These are phyloP conservation scores for Cavia aperea DNA, from an alignment of 2,113 vertebrate species.

Conservation along the genomic window DNA sequence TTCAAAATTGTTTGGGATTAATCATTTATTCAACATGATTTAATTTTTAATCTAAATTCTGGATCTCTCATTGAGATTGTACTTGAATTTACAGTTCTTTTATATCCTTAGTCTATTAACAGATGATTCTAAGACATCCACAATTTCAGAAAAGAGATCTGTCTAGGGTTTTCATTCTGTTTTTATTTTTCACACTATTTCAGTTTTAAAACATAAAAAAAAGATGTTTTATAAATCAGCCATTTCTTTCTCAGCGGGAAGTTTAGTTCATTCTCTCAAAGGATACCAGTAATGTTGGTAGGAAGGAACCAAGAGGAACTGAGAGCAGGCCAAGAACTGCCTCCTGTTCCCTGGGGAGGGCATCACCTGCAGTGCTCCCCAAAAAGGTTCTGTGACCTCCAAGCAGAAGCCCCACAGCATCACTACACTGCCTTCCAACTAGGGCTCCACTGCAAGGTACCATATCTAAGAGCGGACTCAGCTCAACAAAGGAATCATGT, in stretches of 20 bases:
- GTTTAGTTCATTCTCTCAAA: neutral
- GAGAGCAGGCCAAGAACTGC: neutral
- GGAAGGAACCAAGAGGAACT: neutral
- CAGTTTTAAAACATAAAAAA: slow-evolving; percentile 35
- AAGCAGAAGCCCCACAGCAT: neutral
- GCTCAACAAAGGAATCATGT: neutral
- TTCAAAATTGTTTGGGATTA: neutral
- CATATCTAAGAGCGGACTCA: neutral
- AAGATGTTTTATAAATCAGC: slow-evolving; percentile 18
- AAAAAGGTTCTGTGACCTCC: neutral
- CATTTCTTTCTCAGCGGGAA: neutral
- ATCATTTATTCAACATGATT: neutral
- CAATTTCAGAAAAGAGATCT: slow-evolving; percentile 18
- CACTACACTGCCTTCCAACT: neutral
- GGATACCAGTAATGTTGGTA: neutral
- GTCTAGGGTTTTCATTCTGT: neutral
- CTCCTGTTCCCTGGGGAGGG: neutral
- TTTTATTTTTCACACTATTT: slow-evolving; percentile 12
- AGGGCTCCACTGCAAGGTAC: neutral
- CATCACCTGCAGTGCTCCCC: neutral
- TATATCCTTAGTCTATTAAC: neutral
- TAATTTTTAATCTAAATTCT: neutral
- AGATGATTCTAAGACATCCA: slow-evolving; percentile 13
- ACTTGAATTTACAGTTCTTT: neutral
- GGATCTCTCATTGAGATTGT: neutral